Percentiles rank a stretch among this genome's conserved stretches.
Conservation (phyloP, 2,797 vertebrate genomes). For the Orestias chungarensis region DNA sequence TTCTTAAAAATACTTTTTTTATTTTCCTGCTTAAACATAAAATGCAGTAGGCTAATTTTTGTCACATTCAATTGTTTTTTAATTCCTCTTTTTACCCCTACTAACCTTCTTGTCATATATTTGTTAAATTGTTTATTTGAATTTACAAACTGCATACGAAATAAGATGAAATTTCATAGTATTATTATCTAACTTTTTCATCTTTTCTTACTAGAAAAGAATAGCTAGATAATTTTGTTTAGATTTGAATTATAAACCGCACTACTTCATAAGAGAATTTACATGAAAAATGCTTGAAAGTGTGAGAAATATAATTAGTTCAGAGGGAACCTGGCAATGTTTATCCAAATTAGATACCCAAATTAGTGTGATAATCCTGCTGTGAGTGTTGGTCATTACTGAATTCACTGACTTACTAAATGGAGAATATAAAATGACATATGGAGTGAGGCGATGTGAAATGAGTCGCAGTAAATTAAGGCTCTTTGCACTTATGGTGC, state of each 20-base stretch:
- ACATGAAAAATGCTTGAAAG: neutral
- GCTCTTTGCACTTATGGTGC: too few species aligned
- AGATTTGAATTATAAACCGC: neutral
- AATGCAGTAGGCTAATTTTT: neutral
- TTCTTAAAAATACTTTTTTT: neutral
- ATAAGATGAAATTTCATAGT: neutral
- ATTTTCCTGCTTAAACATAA: neutral
- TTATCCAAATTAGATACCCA: conserved; percentile 23
- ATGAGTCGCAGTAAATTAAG: too few species aligned
- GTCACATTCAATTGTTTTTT: neutral
- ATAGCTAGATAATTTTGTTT: neutral
- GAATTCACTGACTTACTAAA: neutral
- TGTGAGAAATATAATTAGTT: conserved; percentile 16
- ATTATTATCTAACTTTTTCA: neutral
- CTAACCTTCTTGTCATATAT: neutral
- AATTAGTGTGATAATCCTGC: conserved; percentile 3
- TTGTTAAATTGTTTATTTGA: neutral
- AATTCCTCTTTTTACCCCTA: neutral
- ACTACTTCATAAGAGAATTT: neutral
- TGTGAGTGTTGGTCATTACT: neutral
- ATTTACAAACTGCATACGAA: neutral
- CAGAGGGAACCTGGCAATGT: conserved; percentile 7
- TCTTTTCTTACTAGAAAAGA: neutral
- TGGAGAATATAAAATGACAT: neutral
- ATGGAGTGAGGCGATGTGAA: too few species aligned